These are phyloP conservation scores for Saguinus oedipus DNA, from an alignment of 2,797 vertebrate species.

Conservation along the genomic window DNA sequence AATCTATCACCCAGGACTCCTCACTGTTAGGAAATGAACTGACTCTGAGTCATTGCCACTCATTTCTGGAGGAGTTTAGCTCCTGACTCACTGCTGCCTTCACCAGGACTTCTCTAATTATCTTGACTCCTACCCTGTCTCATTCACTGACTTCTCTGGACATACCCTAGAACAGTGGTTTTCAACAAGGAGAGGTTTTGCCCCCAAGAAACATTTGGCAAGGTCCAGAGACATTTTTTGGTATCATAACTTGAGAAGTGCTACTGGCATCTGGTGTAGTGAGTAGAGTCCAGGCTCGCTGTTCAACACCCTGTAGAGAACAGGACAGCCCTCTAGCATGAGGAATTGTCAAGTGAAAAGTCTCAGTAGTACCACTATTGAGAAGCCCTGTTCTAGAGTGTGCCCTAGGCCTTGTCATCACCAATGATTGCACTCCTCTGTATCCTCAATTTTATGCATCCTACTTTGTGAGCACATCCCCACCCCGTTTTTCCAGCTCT, in stretches of 20 bases:
- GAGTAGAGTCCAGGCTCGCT: neutral
- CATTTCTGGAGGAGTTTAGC: constrained; percentile 32
- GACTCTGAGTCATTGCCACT: constrained; percentile 1
- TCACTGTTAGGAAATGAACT: neutral
- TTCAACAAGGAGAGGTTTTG: neutral
- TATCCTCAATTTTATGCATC: neutral
- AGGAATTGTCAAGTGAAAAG: neutral
- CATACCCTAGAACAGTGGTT: neutral
- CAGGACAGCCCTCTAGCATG: neutral
- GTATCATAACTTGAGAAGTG: neutral
- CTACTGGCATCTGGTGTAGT: neutral
- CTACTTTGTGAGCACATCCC: neutral
- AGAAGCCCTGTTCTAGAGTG: neutral
- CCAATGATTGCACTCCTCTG: neutral
- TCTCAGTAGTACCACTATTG: neutral
- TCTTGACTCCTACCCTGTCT: neutral
- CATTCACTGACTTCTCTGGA: neutral
- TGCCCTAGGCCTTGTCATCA: neutral
- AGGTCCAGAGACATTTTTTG: neutral
- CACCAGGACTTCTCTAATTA: neutral
- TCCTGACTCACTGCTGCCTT: constrained; percentile 58
- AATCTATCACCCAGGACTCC: neutral
- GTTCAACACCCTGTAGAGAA: neutral
- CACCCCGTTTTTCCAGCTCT: neutral
- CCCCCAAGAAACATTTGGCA: neutral